These are phyloP conservation scores for Danio jaintianensis DNA, from an alignment of 2,797 vertebrate genomes.

Conservation along the genomic window DNA sequence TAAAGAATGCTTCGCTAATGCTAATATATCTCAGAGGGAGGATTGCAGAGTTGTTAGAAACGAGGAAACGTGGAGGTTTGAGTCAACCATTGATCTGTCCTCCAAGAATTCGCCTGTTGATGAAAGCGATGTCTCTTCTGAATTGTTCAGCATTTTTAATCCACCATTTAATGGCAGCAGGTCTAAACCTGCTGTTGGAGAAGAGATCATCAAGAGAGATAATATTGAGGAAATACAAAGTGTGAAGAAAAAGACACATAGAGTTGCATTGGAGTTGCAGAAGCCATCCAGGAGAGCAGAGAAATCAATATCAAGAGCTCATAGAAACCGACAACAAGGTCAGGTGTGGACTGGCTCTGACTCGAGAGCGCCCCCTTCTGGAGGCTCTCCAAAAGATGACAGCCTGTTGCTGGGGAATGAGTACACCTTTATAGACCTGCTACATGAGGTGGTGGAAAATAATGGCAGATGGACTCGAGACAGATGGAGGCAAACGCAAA, in stretches of 20 bases:
- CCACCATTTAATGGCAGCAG: conserved; percentile 1
- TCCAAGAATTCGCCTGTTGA: background rate
- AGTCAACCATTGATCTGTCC: background rate
- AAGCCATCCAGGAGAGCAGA: conserved; percentile 14
- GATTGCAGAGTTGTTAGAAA: background rate
- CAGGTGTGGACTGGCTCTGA: background rate
- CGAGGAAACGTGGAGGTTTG: background rate
- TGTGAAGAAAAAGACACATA: background rate
- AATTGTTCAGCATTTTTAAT: conserved; percentile 10
- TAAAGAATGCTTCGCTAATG: background rate
- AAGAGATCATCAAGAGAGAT: conserved; percentile 2
- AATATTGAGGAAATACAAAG: background rate
- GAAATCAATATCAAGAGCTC: background rate
- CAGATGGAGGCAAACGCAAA: conserved; percentile 77
- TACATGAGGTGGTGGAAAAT: conserved; percentile 84
- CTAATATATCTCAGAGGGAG: background rate
- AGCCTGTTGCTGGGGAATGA: conserved; percentile 69
- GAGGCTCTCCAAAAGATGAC: conserved; percentile 69
- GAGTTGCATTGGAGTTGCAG: background rate
- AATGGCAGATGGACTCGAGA: conserved; percentile 83
- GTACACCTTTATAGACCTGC: conserved; percentile 76
- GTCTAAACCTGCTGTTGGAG: background rate
- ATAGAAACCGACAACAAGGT: conserved; percentile 15
- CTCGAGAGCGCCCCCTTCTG: conserved; percentile 55
- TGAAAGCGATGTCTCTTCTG: conserved; percentile 9